Evolutionary conservation across 2,888 invertebrate species (phyloP).

Genomic region (Aromia moschata): DNA sequence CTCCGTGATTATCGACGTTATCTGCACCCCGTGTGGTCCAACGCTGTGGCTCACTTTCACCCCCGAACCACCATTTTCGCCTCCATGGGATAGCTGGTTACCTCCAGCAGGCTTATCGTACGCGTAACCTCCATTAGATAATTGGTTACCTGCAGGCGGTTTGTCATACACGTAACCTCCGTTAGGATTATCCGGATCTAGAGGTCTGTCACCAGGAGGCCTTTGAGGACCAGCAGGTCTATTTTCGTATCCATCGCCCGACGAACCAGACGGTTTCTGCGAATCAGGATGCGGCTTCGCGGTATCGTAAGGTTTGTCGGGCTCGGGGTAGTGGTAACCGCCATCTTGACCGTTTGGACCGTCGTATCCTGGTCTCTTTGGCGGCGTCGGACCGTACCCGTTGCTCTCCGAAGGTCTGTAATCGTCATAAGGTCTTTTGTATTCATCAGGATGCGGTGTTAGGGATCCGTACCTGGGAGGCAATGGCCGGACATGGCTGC

Average conservation of each 20-base stretch:
- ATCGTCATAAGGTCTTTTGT: conserved; percentile 36
- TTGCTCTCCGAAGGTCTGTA: conserved; percentile 29
- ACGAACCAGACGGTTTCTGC: conserved; percentile 1
- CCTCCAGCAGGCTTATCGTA: conserved; percentile 12
- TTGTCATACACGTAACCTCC: conserved; percentile 13
- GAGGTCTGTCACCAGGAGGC: conserved; percentile 9
- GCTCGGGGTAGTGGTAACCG: conserved; percentile 24
- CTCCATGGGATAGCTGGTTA: background rate
- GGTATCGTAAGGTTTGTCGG: background rate
- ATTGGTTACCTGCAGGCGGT: background rate
- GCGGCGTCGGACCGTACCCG: conserved; percentile 9
- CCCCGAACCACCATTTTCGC: conserved; percentile 33
- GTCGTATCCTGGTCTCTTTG: conserved; percentile 12
- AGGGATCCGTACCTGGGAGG: conserved; percentile 45
- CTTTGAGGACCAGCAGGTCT: conserved; percentile 12
- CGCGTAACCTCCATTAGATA: background rate
- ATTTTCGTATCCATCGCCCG: conserved; percentile 13
- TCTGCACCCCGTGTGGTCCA: conserved; percentile 56
- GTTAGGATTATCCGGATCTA: conserved; percentile 14
- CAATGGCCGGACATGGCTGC: conserved; percentile 37
- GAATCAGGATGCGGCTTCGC: conserved; percentile 5
- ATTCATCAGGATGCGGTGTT: conserved; percentile 47
- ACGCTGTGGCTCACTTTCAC: conserved; percentile 53
- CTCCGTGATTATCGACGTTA: conserved; percentile 60
- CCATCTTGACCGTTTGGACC: background rate